Conservation (phyloP, 2,113 vertebrate genomes). For the Urocolius indicus region DNA sequence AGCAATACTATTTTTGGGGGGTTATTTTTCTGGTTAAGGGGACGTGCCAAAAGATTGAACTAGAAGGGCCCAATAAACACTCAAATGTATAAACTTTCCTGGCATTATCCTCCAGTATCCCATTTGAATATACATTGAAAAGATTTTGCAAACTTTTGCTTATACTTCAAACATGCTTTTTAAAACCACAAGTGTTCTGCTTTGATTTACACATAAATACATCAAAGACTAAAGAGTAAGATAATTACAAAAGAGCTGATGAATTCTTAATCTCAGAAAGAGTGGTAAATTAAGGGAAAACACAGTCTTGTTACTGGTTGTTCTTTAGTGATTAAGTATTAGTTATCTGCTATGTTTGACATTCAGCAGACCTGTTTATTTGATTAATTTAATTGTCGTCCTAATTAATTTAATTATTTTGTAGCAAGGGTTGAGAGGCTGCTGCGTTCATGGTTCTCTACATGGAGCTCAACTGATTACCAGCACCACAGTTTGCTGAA, state of each 20-base stretch:
- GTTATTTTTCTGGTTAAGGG: background rate
- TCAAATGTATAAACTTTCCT: background rate
- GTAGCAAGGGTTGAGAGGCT: background rate
- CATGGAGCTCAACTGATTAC: background rate
- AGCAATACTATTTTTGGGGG: background rate
- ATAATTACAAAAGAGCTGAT: background rate
- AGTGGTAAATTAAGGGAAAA: slow-evolving; percentile 23
- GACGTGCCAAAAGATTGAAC: background rate
- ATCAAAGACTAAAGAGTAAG: slow-evolving; percentile 41
- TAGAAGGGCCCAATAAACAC: background rate
- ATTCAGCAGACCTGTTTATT: slow-evolving; percentile 34
- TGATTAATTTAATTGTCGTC: slow-evolving; percentile 61
- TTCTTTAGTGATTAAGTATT: slow-evolving; percentile 46
- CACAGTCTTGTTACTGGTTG: background rate
- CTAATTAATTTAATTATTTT: slow-evolving; percentile 69
- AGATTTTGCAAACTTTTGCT: background rate
- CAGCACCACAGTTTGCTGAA: background rate
- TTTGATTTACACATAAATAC: slow-evolving; percentile 5
- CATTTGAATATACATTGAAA: background rate
- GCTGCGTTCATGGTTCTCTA: background rate
- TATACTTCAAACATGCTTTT: background rate
- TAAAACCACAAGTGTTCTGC: background rate
- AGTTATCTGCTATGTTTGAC: slow-evolving; percentile 37
- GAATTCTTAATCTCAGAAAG: slow-evolving; percentile 27
- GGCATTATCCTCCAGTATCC: background rate